These are phyloP conservation scores for Loxodonta africana DNA, from an alignment of 2,113 vertebrate genomes.

Conservation along the genomic window DNA sequence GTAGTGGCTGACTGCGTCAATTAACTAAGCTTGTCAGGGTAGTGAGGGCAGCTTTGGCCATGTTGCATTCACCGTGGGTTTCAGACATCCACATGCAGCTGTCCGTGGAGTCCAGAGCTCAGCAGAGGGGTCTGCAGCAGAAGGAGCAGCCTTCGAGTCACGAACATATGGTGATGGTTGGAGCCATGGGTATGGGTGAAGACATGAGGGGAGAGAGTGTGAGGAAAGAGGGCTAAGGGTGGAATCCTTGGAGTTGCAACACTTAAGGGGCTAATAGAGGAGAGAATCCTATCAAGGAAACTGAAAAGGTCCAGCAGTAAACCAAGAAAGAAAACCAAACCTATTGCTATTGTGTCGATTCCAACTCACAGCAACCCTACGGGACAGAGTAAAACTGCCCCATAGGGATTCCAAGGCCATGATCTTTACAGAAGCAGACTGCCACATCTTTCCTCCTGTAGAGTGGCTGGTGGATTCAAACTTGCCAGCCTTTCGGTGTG, in stretches of 20 bases:
- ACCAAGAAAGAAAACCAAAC: background rate
- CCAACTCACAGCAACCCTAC: background rate
- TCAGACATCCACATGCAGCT: background rate
- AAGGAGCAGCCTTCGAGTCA: background rate
- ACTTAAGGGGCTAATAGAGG: background rate
- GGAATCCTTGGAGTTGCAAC: background rate
- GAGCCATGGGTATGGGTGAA: background rate
- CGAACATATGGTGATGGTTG: background rate
- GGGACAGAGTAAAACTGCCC: background rate
- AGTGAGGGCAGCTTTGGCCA: background rate
- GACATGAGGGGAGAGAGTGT: background rate
- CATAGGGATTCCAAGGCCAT: background rate
- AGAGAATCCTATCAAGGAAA: background rate
- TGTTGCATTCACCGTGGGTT: background rate
- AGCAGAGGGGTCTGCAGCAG: background rate
- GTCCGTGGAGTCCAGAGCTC: background rate
- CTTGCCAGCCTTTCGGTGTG: background rate
- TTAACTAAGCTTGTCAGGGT: background rate
- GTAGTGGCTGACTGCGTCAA: background rate
- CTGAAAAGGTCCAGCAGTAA: background rate
- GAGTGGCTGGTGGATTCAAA: background rate
- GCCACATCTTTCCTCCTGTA: background rate
- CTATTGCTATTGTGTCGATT: background rate
- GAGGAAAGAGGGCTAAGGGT: background rate
- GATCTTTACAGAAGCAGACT: background rate